Percentiles rank a stretch among this genome's conserved stretches.
These are phyloP conservation scores for Aldrovandia affinis DNA, from an alignment of 2,797 vertebrate species.

Conservation along the genomic window DNA sequence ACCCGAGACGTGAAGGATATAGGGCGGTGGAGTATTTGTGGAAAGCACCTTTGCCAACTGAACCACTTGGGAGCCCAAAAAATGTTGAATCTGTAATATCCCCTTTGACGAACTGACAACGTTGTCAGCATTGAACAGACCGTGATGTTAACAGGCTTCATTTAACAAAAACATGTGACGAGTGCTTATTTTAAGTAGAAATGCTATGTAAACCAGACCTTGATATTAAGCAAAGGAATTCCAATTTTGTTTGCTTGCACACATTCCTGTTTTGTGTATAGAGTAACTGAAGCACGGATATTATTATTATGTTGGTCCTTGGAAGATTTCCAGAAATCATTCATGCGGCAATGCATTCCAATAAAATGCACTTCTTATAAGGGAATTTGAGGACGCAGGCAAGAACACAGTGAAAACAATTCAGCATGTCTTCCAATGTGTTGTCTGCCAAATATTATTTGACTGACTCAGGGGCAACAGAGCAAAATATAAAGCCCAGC, in stretches of 20 bases:
- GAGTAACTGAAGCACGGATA: neutral
- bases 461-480: neutral
- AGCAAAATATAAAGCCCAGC: neutral
- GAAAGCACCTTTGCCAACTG: too few species aligned
- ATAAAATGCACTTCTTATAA: neutral
- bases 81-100: too few species aligned
- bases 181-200: neutral
- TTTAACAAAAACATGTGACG: too few species aligned
- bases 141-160: too few species aligned
- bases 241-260: neutral
- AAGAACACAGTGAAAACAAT: neutral
- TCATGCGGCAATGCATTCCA: neutral
- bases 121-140: too few species aligned
- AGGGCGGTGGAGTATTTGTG: too few species aligned
- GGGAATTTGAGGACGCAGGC: too few species aligned
- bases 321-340: neutral
- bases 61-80: too few species aligned
- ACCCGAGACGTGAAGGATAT: too few species aligned
- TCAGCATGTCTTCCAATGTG: neutral
- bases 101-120: too few species aligned
- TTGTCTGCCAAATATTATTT: neutral
- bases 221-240: neutral
- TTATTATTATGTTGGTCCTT: neutral
- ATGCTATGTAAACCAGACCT: neutral
- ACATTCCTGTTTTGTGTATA: neutral